Base-by-base conservation (phyloP, 2,888 invertebrate species). In the Philopedon plagiatum region DNA sequence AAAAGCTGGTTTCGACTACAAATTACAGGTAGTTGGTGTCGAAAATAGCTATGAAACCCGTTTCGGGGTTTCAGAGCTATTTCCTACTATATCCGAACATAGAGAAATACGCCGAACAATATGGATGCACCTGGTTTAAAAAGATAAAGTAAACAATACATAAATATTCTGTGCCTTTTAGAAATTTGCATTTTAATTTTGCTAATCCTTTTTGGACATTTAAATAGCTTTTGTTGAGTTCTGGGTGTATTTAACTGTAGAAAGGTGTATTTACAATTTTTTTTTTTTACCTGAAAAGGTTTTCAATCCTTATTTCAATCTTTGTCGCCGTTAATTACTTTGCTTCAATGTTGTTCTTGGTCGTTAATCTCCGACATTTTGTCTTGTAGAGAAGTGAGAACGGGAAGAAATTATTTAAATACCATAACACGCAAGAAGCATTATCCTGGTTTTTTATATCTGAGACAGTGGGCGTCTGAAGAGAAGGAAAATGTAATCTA, bases 111-210 rank as follows among this genome's bases (percentile, higher is more conserved):
- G n/a, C n/a, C n/a, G n/a, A n/a, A 29, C 51, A 54, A 54, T 29
- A 54, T 29, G 51, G 51, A 29, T 54, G 29, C 51, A 54, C 29
- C 51, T 54, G 51, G 51, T 29, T 9, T n/a, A 8, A 2, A n/a
- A 23, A 49, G 49, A 49, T 54, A 54, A 54, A 54, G 5, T 29
- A 29, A 54, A 54, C 51, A 54, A 54, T 26, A 13, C 51, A 26
- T 5, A 29, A 51, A 5, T 11, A n/a, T 34, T 34, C 8, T 29
- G 51, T 29, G n/a, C 15, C 29, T 23, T 49, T 26, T 23, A 4
- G 26, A 26, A 29, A 51, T 51, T 29, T 26, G 13, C 26, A 51
- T 51, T 51, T 51, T 29, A 54, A 54, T 54, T 54, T 54, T 11
- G 15, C 29, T 29, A 54, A 54, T 54, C 51, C 51, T 29, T 54